phyloP scores from a whole-genome alignment of 1,140 invertebrate species.

The Cydia pomonella region DNA sequence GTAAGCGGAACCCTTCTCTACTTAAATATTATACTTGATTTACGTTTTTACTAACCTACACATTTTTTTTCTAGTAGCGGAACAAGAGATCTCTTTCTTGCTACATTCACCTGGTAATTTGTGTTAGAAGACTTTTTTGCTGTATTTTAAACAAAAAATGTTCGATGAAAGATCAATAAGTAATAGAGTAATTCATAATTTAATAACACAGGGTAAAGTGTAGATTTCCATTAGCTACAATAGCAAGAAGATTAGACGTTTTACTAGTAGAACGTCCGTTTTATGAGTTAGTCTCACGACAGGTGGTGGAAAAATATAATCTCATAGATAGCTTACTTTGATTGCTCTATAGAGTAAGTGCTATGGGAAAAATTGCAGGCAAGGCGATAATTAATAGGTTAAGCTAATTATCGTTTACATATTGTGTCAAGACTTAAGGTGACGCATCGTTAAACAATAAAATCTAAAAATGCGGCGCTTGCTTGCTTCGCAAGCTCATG shows the following conservation, averaged over 20 bases:
- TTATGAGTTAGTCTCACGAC: background rate
- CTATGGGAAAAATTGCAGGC: conserved; percentile 1
- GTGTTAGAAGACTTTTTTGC: conserved; percentile 15
- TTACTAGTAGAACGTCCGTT: background rate
- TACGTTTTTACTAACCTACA: conserved; percentile 5
- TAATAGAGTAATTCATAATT: background rate
- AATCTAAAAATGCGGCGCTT: no score
- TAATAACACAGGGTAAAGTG: background rate
- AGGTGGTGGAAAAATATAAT: conserved; percentile 19
- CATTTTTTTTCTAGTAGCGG: conserved; percentile 13
- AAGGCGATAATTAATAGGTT: conserved; percentile 10
- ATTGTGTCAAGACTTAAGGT: background rate
- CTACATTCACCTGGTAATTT: conserved; percentile 11
- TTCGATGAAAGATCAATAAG: background rate
- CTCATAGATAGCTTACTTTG: conserved; percentile 20
- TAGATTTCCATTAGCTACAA: background rate
- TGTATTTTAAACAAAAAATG: background rate
- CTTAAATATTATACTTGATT: background rate
- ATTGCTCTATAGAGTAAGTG: background rate
- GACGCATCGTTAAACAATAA: no score
- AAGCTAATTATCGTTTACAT: background rate
- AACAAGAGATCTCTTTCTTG: conserved; percentile 25
- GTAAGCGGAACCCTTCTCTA: conserved; percentile 10
- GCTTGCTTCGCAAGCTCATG: no score
- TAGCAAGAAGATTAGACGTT: background rate